Evolutionary conservation across 2,797 vertebrate species (phyloP).

Genomic region (Crossoptilon crossoptilon): DNA sequence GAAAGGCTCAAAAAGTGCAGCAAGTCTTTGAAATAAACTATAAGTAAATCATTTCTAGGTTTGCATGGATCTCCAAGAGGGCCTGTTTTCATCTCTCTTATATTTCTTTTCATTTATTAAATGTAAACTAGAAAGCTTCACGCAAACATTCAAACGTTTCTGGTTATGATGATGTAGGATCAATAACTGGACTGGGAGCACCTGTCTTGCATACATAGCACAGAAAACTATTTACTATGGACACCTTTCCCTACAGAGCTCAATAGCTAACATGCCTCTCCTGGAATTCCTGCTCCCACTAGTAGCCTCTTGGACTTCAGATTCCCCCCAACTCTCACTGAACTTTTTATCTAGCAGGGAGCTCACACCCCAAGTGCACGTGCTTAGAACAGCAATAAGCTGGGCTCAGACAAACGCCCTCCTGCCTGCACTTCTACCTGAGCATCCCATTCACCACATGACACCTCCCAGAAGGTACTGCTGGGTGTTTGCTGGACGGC

Average conservation of each 20-base stretch:
- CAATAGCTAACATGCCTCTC: neutral
- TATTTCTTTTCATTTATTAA: neutral
- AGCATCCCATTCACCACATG: neutral
- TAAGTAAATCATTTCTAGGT: neutral
- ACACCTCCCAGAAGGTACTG: neutral
- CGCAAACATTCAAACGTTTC: neutral
- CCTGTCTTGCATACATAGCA: neutral
- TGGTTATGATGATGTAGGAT: neutral
- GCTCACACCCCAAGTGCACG: neutral
- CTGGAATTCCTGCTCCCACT: neutral
- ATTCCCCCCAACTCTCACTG: neutral
- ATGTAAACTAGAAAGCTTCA: neutral
- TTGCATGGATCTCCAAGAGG: neutral
- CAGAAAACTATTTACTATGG: neutral
- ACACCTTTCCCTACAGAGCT: neutral
- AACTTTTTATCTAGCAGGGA: neutral
- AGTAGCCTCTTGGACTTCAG: neutral
- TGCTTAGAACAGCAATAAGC: neutral
- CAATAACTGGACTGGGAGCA: neutral
- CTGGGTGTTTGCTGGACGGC: neutral
- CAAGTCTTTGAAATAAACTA: neutral
- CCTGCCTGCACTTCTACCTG: neutral
- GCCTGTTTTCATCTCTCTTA: neutral
- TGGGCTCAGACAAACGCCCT: neutral
- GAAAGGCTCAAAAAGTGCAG: neutral